Evolutionary conservation across 2,113 vertebrate genomes (phyloP).

Genomic region (Lagopus leucura): DNA sequence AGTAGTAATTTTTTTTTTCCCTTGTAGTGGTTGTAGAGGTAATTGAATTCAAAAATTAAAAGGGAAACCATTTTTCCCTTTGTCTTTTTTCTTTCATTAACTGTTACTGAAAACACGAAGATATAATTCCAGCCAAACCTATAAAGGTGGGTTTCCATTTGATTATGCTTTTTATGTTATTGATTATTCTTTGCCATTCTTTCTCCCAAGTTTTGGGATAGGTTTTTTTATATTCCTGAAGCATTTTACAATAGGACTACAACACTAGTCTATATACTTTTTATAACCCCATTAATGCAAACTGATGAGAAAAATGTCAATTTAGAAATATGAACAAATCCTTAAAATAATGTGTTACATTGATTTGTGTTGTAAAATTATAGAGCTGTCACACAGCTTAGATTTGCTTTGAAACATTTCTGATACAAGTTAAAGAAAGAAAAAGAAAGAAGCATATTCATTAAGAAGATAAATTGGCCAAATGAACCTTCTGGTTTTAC

Average conservation of each 20-base stretch:
- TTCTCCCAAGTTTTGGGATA: background rate
- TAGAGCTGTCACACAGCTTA: background rate
- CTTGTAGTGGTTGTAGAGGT: background rate
- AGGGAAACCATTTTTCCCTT: background rate
- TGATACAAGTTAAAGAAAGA: background rate
- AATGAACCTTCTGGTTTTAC: constrained; percentile 21
- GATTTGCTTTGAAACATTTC: background rate
- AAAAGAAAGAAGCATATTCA: background rate
- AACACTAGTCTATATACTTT: background rate
- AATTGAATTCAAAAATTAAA: background rate
- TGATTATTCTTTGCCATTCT: background rate
- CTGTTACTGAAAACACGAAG: background rate
- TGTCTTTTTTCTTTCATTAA: background rate
- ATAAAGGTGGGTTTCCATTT: background rate
- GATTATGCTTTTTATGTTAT: background rate
- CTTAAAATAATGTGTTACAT: background rate
- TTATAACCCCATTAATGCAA: background rate
- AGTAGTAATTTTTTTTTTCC: background rate
- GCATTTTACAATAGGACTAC: background rate
- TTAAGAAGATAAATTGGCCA: constrained; percentile 25
- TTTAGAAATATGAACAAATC: background rate
- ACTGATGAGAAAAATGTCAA: background rate
- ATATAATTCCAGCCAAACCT: background rate
- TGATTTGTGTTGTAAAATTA: background rate
- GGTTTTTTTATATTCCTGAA: background rate